phyloP scores from a whole-genome alignment of 2,888 invertebrate species.

The Idaea straminata region DNA sequence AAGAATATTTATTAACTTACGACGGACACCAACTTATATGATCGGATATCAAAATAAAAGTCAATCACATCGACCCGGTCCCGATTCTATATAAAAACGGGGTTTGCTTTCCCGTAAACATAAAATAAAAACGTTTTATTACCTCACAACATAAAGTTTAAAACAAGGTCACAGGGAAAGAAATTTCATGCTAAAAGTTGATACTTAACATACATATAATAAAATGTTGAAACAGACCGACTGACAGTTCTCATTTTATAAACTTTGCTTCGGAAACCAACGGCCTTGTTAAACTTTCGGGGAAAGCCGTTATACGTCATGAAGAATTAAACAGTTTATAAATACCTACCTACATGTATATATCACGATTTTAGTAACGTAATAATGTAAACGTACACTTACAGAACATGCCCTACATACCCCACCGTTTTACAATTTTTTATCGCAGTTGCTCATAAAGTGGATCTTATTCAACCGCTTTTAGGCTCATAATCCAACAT shows the following conservation, averaged over 20 bases:
- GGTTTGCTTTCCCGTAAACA: constrained; percentile 57
- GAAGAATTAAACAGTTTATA: constrained; percentile 33
- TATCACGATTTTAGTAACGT: constrained; percentile 9
- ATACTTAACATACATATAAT: constrained; percentile 33
- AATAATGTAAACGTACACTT: neutral
- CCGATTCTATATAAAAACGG: constrained; percentile 36
- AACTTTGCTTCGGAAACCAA: constrained; percentile 50
- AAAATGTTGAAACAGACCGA: constrained; percentile 45
- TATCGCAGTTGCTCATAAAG: no score
- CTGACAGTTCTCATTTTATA: constrained; percentile 54
- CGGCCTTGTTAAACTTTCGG: constrained; percentile 58
- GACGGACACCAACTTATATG: constrained; percentile 33
- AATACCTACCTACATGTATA: constrained; percentile 13
- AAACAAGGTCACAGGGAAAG: constrained; percentile 57
- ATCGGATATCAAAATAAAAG: constrained; percentile 50
- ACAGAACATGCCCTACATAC: neutral
- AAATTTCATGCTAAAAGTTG: constrained; percentile 56
- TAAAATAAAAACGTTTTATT: constrained; percentile 62
- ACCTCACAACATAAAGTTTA: constrained; percentile 53
- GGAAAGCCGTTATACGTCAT: constrained; percentile 55
- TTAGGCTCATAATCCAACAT: no score
- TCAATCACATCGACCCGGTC: constrained; percentile 40
- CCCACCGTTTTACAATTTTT: neutral
- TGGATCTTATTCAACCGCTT: no score
- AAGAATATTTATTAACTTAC: constrained; percentile 30